Evolutionary conservation across 2,113 vertebrate species (phyloP).

Genomic region (Cromileptes altivelis): DNA sequence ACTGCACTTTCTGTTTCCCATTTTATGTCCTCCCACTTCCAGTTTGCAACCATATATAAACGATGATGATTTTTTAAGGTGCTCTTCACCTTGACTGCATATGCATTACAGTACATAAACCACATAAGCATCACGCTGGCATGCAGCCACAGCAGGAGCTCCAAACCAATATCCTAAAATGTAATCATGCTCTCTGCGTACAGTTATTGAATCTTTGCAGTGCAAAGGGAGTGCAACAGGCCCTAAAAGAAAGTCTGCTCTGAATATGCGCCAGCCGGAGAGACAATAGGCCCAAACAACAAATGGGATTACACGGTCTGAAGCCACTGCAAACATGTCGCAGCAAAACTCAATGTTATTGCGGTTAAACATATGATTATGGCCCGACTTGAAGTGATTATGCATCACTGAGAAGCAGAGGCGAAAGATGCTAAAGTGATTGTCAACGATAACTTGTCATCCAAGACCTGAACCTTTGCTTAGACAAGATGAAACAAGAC

Average conservation of each 20-base stretch:
- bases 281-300: conserved; percentile 44
- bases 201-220: conserved; percentile 68
- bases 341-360: conserved; percentile 5
- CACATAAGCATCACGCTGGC: neutral
- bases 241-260: conserved; percentile 56
- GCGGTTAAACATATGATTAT: conserved; percentile 49
- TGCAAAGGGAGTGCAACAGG: conserved; percentile 49
- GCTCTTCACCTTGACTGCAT: neutral
- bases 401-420: conserved; percentile 31
- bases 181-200: conserved; percentile 55
- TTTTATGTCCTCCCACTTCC: neutral
- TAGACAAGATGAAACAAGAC: conserved; percentile 1
- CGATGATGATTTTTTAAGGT: neutral
- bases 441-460: conserved; percentile 25
- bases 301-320: conserved; percentile 68
- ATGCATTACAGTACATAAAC: neutral
- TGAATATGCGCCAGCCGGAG: conserved; percentile 51
- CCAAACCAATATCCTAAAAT: conserved; percentile 34
- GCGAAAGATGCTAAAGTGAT: conserved; percentile 41
- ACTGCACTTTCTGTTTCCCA: neutral
- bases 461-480: conserved; percentile 10
- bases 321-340: conserved; percentile 47
- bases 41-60: neutral
- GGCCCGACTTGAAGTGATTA: conserved; percentile 40
- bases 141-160: conserved; percentile 25